A percentile compares a stretch with the other conserved stretches of the same genome.
Evolutionary conservation across 2,797 vertebrate species (phyloP).

Genomic region (Eremophila alpestris): DNA sequence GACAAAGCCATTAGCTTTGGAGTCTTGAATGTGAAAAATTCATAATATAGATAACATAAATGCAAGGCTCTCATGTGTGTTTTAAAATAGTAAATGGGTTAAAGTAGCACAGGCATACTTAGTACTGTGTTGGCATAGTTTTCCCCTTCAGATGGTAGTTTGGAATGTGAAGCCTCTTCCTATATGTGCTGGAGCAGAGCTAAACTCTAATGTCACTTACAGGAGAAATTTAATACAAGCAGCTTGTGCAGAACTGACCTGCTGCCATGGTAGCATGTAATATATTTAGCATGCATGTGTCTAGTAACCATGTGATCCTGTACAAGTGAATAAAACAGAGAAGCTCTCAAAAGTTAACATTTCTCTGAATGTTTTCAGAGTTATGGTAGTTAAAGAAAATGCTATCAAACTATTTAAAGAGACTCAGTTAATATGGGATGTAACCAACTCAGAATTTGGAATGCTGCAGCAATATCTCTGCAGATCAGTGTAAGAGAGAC

Average conservation of each 20-base stretch:
- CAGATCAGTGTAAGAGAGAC: background rate
- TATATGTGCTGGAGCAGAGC: constrained; percentile 30
- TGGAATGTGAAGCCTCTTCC: constrained; percentile 37
- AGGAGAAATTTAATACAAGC: constrained; percentile 47
- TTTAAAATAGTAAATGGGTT: constrained; percentile 55
- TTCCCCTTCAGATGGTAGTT: constrained; percentile 31
- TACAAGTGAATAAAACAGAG: background rate
- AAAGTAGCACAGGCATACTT: constrained; percentile 19
- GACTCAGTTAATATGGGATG: background rate
- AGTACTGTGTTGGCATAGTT: constrained; percentile 15
- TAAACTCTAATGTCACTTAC: constrained; percentile 31
- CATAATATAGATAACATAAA: background rate
- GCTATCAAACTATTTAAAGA: background rate
- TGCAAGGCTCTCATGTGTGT: background rate
- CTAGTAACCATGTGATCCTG: background rate
- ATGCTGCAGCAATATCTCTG: background rate
- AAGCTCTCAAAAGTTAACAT: background rate
- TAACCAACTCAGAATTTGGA: background rate
- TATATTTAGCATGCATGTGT: constrained; percentile 50
- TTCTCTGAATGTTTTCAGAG: background rate
- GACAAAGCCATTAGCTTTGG: background rate
- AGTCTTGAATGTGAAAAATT: background rate
- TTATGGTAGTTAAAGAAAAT: background rate
- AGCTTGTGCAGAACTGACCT: constrained; percentile 48
- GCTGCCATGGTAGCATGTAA: background rate